Percentiles rank a stretch among this genome's conserved stretches.
These are phyloP conservation scores for Buathra laborator DNA, from an alignment of 2,888 invertebrate genomes.

Conservation along the genomic window DNA sequence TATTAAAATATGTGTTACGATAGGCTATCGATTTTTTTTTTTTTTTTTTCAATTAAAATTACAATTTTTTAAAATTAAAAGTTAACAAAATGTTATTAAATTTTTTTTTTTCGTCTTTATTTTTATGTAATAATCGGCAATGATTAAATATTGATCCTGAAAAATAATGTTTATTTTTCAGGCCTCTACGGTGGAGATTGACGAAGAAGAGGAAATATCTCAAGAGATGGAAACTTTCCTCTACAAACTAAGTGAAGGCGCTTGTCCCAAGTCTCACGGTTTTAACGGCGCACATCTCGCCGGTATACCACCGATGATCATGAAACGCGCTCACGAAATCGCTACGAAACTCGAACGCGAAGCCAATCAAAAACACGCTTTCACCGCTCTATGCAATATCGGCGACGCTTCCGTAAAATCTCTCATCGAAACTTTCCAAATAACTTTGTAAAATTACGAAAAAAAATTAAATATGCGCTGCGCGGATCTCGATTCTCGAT, in stretches of 20 bases:
- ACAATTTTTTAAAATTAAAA: too few relatives aligned
- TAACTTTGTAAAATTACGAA: slow-evolving; percentile 14
- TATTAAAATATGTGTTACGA: too few relatives aligned
- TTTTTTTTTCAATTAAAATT: too few relatives aligned
- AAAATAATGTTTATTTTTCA: slow-evolving; percentile 82
- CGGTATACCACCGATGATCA: slow-evolving; percentile 91
- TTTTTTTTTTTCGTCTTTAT: too few relatives aligned
- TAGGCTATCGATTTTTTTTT: too few relatives aligned
- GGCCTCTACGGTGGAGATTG: slow-evolving; percentile 99
- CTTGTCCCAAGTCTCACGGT: slow-evolving; percentile 99
- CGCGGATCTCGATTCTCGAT: slow-evolving; percentile 19
- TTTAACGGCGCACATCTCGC: slow-evolving; percentile 99
- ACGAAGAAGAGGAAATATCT: slow-evolving; percentile 91
- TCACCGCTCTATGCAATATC: slow-evolving; percentile 80
- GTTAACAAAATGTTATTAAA: too few relatives aligned
- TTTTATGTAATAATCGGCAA: too few relatives aligned
- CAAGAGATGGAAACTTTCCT: slow-evolving; percentile 98
- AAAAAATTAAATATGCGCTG: slow-evolving; percentile 40
- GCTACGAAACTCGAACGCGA: slow-evolving; percentile 87
- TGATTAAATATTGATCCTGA: too few relatives aligned
- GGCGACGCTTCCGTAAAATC: slow-evolving; percentile 68
- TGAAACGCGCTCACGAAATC: slow-evolving; percentile 88
- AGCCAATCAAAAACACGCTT: slow-evolving; percentile 72
- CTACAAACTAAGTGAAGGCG: slow-evolving; percentile 95
- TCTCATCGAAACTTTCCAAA: slow-evolving; percentile 67